Conservation (phyloP, 2,797 vertebrate species). For the Peromyscus aztecus region DNA sequence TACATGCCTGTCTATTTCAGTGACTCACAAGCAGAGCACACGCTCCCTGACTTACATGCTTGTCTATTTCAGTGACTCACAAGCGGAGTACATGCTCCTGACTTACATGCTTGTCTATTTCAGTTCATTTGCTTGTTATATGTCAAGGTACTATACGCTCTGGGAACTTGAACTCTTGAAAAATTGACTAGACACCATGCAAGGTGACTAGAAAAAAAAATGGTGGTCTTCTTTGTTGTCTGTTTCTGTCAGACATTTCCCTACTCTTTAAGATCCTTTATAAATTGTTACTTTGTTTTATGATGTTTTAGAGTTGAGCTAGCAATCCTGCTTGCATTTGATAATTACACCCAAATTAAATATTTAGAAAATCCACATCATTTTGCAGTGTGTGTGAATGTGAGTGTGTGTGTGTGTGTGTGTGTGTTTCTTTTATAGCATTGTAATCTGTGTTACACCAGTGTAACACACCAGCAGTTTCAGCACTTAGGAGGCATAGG, state of each 20-base stretch:
- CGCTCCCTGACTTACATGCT: no score
- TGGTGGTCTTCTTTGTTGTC: slow-evolving; percentile 8
- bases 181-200: neutral
- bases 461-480: neutral
- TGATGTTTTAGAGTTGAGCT: slow-evolving; percentile 50
- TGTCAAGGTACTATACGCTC: neutral
- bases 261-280: slow-evolving; percentile 57
- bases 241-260: slow-evolving; percentile 61
- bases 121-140: slow-evolving; percentile 16
- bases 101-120: slow-evolving; percentile 3
- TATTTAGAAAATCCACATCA: slow-evolving; percentile 26
- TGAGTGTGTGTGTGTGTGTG: neutral
- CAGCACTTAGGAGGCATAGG: neutral
- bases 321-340: slow-evolving; percentile 31
- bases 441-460: neutral
- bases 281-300: slow-evolving; percentile 43
- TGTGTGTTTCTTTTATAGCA: slow-evolving; percentile 27
- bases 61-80: no score
- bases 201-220: neutral
- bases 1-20: no score
- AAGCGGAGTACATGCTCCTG: neutral
- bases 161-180: neutral
- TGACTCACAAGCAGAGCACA: no score
- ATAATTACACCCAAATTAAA: slow-evolving; percentile 64
- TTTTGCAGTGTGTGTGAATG: neutral